Conservation (phyloP, 2,113 vertebrate genomes). For the Anthoscopus minutus region DNA sequence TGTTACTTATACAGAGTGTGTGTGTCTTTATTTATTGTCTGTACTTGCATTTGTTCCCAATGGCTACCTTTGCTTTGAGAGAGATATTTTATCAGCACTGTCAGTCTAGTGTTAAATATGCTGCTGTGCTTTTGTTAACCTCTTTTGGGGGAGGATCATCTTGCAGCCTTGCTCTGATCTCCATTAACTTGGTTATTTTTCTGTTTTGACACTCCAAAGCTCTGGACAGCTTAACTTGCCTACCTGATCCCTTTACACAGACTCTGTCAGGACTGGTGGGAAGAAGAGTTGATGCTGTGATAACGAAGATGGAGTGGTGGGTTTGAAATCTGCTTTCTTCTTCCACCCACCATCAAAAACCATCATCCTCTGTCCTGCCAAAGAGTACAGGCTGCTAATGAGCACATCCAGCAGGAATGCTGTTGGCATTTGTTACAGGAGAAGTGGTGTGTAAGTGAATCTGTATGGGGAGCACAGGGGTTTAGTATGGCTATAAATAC, state of each 20-base stretch:
- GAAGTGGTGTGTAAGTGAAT: background rate
- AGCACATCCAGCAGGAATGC: background rate
- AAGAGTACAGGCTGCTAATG: background rate
- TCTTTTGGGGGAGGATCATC: background rate
- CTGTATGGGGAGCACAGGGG: accelerated
- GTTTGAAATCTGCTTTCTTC: background rate
- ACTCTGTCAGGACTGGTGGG: background rate
- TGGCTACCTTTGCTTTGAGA: background rate
- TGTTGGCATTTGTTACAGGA: background rate
- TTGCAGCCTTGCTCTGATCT: background rate
- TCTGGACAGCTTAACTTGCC: background rate
- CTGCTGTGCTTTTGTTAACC: background rate
- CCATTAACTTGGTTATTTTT: background rate
- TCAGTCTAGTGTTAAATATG: background rate
- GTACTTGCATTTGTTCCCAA: background rate
- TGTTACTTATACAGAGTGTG: conserved; percentile 73
- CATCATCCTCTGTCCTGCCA: background rate
- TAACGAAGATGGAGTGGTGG: background rate
- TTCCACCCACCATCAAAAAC: background rate
- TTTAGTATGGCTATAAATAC: background rate
- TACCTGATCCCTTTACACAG: background rate
- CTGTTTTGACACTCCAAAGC: background rate
- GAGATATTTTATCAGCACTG: background rate
- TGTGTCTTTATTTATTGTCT: background rate
- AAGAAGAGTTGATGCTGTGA: background rate